Evolutionary conservation across 2,888 invertebrate genomes (phyloP), one percentile per base, ranked within the genome.

Genomic region (Zhuqinia jingwanae): DNA sequence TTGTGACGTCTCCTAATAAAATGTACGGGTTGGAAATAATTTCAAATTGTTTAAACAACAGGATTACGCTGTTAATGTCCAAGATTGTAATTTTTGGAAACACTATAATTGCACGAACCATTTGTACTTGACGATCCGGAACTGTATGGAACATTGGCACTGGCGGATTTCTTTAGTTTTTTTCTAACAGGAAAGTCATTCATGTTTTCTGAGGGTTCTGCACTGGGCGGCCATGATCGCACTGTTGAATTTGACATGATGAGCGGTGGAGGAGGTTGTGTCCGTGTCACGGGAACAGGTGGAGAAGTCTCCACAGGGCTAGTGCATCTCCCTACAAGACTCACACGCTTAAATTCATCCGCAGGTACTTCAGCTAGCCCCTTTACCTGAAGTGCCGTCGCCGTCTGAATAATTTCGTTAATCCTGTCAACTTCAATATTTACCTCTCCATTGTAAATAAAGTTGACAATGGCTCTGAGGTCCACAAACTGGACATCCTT

Each of bases 381-480:
- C 93, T 97, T 97, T 85, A 97, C 96, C 93, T 97, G 97, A 76
- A 97, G 94, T 92, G 96, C 95, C 92, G 96, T 96, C 0, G 97
- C 97, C 30, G 97, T 97, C 94, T 93, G 93, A 85, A 94, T 92
- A 89, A 94, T 93, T 58, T 93, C 93, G 87, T 96, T 96, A 91
- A 97, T 93, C 92, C 97, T 96, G 91, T 97, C 97, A 92, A 97
- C 96, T 0, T 97, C 96, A 42, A 97, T 97, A 92, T 97, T 97
- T 8, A 97, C 97, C 93, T 97, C 97, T 0, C 97, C 97, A 91
- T 96, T 96, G 92, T 97, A 97, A 96, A 97, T 97, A 92, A 97
- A 97, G 92, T 91, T 92, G 73, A 92, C 90, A 70, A 92, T 91
- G 47, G 92, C 92, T 78, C 91, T 88, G 84, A 92, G 91, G 88